Base-by-base conservation (phyloP, 2,888 invertebrate genomes). In the Allophyes oxyacanthae region DNA sequence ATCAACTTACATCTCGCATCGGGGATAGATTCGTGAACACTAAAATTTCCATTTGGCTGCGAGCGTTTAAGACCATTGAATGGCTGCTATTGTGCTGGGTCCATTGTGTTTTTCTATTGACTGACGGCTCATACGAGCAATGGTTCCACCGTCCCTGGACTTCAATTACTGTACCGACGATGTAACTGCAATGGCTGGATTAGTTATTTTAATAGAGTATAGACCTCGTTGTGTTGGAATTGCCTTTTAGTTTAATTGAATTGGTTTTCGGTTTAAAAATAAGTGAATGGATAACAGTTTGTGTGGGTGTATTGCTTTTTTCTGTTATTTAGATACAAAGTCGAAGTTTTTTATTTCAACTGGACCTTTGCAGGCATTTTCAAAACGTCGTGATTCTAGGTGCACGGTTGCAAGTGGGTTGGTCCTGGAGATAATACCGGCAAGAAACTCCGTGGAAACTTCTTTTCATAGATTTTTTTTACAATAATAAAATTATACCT, bases 21-120 rank as follows among this genome's bases (percentile, higher is more conserved):
- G 77, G 75, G 82, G 81, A 87, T 86, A 88, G 84, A 86, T 85
- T 79, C 83, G 77, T 77, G 81, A 78, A 82, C 86, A 81, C 81
- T 89, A 84, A 91, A 92, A 91, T 92, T 90, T 91, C 92, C 91
- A 92, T 92, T 90, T 83, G 82, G 83, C 84, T 65, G 80, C 75
- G 84, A 84, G 74, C 92, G 84, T 90, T 92, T 91, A 91, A 90
- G 89, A 86, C 82, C 87, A 79, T 79, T 87, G 84, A 89, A 90
- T 87, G 81, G 84, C 64, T 67, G 51, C 87, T 71, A 92, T 92
- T 92, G 92, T 92, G 76, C 78, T 55, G 70, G 62, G 28, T 50
- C 88, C 76, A 92, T 92, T 92, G 92, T 92, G 84, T 90, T 91
- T 91, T 91, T 89, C 87, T 86, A 91, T 91, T 87, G 92, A 85